Evolutionary conservation across 1,140 invertebrate genomes (phyloP).

Genomic region (Amphibalanus amphitrite): DNA sequence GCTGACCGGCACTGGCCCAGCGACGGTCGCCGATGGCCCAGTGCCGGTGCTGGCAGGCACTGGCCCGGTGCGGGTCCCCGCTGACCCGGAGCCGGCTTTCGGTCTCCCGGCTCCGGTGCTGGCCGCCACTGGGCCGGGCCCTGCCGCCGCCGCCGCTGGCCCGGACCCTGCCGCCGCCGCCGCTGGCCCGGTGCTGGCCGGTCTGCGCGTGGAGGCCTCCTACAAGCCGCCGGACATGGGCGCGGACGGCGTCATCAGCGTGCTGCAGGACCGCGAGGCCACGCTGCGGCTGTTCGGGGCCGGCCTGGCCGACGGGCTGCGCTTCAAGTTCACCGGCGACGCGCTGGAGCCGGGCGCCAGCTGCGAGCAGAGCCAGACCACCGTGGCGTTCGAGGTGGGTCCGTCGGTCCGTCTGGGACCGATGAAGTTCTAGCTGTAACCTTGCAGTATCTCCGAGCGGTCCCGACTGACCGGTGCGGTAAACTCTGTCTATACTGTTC

Average conservation of each 20-base stretch:
- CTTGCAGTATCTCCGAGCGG: too few relatives aligned
- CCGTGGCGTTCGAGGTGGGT: conserved; percentile 26
- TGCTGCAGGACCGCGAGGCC: conserved; percentile 37
- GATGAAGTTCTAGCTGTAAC: too few relatives aligned
- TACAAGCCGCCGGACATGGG: conserved; percentile 39
- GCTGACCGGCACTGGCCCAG: too few relatives aligned
- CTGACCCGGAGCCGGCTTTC: not conserved
- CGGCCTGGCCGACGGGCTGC: conserved; percentile 42
- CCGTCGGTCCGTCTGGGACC: conserved; percentile 6
- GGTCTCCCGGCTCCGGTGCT: not conserved
- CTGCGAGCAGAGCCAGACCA: conserved; percentile 29
- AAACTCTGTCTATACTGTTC: too few relatives aligned
- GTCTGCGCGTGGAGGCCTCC: conserved; percentile 22
- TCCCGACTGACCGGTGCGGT: too few relatives aligned
- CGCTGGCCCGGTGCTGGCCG: conserved; percentile 5
- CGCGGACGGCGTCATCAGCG: conserved; percentile 43
- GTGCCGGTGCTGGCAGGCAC: not conserved
- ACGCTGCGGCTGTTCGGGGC: conserved; percentile 53
- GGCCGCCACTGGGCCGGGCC: conserved; percentile 2
- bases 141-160: too few relatives aligned
- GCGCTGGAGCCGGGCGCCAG: conserved; percentile 28
- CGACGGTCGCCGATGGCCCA: too few relatives aligned
- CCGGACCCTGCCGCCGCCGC: not conserved
- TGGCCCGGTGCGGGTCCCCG: not conserved
- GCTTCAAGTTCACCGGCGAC: conserved; percentile 49